Percentiles rank a stretch among this genome's conserved stretches.
Conservation (phyloP, 2,797 vertebrate species). For the Lacerta viridis region DNA sequence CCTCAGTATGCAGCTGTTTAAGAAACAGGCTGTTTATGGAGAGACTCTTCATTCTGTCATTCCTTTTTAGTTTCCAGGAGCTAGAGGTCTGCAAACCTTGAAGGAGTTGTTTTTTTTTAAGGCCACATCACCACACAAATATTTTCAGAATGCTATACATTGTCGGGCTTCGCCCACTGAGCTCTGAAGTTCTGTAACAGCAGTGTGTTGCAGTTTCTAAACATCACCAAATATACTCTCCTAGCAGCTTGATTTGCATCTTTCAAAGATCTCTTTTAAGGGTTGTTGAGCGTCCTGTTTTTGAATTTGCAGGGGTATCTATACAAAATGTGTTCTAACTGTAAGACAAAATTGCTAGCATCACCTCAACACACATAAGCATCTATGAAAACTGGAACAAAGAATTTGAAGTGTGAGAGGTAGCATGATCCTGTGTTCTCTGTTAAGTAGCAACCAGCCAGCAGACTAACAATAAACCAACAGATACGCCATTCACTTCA, state of each 20-base stretch:
- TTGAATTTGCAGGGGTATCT: background rate
- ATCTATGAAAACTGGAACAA: background rate
- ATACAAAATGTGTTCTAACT: background rate
- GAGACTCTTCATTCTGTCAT: background rate
- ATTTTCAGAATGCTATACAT: background rate
- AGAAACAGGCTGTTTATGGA: background rate
- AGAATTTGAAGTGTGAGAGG: background rate
- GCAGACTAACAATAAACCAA: background rate
- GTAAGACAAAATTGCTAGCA: background rate
- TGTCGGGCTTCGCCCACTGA: background rate
- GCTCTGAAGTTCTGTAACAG: background rate
- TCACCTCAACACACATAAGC: background rate
- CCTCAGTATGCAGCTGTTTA: background rate
- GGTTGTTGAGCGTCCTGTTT: background rate
- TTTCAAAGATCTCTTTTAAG: background rate
- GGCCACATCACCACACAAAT: background rate
- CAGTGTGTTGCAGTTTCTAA: background rate
- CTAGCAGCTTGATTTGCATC: background rate
- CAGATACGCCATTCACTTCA: too few species aligned
- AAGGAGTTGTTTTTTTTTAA: background rate
- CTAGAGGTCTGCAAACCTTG: background rate
- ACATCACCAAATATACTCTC: background rate
- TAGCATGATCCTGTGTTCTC: background rate
- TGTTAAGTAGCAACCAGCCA: background rate
- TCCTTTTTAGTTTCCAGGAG: constrained; percentile 1